Conservation (phyloP, 2,113 vertebrate genomes). For the Clarias magur region DNA sequence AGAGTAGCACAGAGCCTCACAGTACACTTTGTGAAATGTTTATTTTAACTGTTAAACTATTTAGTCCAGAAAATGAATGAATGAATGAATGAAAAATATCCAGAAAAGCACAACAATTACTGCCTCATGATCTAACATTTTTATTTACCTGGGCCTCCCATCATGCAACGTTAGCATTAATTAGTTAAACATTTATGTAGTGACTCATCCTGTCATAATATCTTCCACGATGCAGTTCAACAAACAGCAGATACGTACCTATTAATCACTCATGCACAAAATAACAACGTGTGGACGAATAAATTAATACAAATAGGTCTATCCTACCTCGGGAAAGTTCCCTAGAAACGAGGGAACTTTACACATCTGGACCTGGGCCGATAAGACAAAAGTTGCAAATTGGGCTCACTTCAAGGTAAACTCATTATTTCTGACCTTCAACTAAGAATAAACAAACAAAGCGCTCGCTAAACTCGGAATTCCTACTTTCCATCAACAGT, state of each 20-base stretch:
- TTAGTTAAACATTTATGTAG: not conserved
- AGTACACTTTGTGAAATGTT: not conserved
- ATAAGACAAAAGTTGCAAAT: not conserved
- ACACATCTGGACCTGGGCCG: not conserved
- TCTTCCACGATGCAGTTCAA: not conserved
- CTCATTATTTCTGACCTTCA: not conserved
- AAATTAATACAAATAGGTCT: too few species aligned
- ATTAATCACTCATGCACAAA: not conserved
- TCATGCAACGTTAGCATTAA: not conserved
- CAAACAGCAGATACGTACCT: not conserved
- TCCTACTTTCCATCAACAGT: not conserved
- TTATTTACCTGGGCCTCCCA: not conserved
- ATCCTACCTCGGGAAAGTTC: not conserved
- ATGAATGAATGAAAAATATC: too few species aligned
- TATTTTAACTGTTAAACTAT: not conserved
- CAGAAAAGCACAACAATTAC: not conserved
- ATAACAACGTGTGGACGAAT: too few species aligned
- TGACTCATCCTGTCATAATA: not conserved
- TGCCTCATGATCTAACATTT: not conserved
- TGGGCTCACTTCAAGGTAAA: not conserved
- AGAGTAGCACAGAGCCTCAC: not conserved
- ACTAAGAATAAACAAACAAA: not conserved
- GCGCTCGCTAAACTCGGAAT: not conserved
- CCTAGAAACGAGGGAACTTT: not conserved
- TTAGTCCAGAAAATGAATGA: too few species aligned